Evolutionary conservation across 2,888 invertebrate genomes (phyloP), one percentile per base, ranked within the genome.

Genomic region (Meganola albula): DNA sequence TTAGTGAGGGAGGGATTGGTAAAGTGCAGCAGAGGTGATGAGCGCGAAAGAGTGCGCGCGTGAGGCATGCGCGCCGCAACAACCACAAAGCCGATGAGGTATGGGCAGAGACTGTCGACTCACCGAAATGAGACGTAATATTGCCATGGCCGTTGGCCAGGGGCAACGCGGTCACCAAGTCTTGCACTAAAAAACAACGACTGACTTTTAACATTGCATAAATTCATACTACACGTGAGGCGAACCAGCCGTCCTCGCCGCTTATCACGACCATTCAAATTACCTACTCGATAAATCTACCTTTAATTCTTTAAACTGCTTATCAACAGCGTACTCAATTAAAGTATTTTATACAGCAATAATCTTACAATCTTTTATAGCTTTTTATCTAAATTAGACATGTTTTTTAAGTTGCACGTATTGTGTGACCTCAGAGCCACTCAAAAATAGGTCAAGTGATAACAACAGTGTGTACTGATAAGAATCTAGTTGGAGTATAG

Each of bases 171-270:
- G 85, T 86, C 86, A 87, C 87, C 86, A 86, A 74, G 76, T 86
- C 86, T 84, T 86, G 84, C 85, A 84, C 86, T 84, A 85, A 84
- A 86, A 86, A 86, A 84, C 72, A 83, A 85, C 75, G 74, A 77
- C 83, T 76, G 63, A 73, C 73, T 68, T 83, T 85, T 79, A 84
- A 80, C 84, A 85, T 82, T 70, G 68, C 73, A 77, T 74, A 67
- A 57, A 73, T 62, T 67, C 61, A 58, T 57, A 65, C 54, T 61
- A 64, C 52, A 44, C 40, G 47, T 12, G 42, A 41, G 36, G 42
- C 35, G 48, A 48, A 45, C 36, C 25, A 22, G 40, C 40, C 44
- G 40, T 31, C 37, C 42, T 39, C 48, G 48, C 10, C 28, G 31
- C 67, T 69, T 66, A 70, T 68, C 69, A 60, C n/a, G 56, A 56